Evolutionary conservation across 1,140 invertebrate species (phyloP).

Genomic region (Hyles vespertilio): DNA sequence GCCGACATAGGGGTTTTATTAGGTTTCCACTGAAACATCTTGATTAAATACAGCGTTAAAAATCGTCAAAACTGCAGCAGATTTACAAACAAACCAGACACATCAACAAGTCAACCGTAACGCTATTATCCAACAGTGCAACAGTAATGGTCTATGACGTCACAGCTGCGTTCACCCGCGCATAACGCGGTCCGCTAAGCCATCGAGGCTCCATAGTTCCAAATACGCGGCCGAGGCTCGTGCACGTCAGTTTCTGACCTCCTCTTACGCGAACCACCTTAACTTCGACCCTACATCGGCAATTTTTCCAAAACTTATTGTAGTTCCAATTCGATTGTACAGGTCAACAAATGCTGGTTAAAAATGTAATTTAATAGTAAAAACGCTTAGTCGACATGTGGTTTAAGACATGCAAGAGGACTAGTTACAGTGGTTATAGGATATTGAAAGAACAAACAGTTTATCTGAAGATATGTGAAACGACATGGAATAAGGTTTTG

Average conservation of each 20-base stretch:
- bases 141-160: not conserved
- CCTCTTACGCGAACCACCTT: slow-evolving; percentile 3
- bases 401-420: slow-evolving; percentile 24
- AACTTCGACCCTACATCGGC: not conserved
- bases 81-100: too few relatives aligned
- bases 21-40: too few relatives aligned
- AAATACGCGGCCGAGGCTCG: slow-evolving; percentile 6
- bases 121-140: not conserved
- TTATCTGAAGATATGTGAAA: slow-evolving; percentile 10
- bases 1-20: too few relatives aligned
- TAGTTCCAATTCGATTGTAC: not conserved
- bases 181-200: slow-evolving; percentile 9
- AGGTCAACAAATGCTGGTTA: slow-evolving; percentile 1
- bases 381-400: slow-evolving; percentile 19
- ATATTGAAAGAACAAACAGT: slow-evolving; percentile 4
- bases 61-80: too few relatives aligned
- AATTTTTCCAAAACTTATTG: too few relatives aligned
- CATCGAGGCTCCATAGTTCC: slow-evolving; percentile 15
- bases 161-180: slow-evolving; percentile 10
- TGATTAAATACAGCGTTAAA: too few relatives aligned
- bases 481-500: slow-evolving; percentile 21
- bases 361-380: slow-evolving; percentile 13
- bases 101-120: too few relatives aligned
- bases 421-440: slow-evolving; percentile 14
- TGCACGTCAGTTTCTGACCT: slow-evolving; percentile 14